Base-by-base conservation (phyloP, 1,140 invertebrate species). In the Mylabris phalerata region DNA sequence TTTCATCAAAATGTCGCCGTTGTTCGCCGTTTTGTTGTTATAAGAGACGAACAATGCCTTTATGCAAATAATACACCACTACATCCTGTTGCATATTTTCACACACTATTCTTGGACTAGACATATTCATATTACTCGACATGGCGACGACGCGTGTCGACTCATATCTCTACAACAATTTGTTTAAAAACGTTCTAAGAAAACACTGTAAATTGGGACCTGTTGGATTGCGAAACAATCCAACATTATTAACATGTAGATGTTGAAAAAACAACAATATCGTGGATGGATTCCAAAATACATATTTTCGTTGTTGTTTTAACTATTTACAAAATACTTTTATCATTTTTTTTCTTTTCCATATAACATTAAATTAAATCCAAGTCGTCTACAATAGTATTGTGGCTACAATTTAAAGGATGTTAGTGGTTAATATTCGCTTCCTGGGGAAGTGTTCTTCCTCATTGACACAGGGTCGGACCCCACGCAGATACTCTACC, bases 391-490 rank as follows among this genome's bases (percentile, higher is more conserved):
- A 32, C 32, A 32, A 32, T 7, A 32, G 7, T 32, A 32, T 32
- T 32, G 32, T 32, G 47, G 47, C 26, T 9, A 32, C 26, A 54
- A 54, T 27, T 26, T 50, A 46, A 60, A 66, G 65, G 62, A 66
- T 66, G 60, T 60, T 32, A 51, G 62, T 48, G 62, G 52, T 66
- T 66, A 64, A 63, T 59, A 59, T 58, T 60, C 45, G 57, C 62
- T 66, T 66, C 65, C 65, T 61, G 58, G 63, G 65, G 65, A 66
- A 66, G 60, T 55, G 65, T 66, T 49, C 65, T 66, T 66, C 65
- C 65, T 66, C 62, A 66, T 64, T 66, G 62, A 60, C 47, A 39
- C 32, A 32, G 32, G 32, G 32, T 32, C 52, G 42, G 56, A 57
- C 61, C 60, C 61, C 63, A 62, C 63, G 55, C 55, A 49, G 26